These are phyloP conservation scores for Anthopleura sola DNA, from an alignment of 64 coral and sea anemone genomes.

Conservation along the genomic window DNA sequence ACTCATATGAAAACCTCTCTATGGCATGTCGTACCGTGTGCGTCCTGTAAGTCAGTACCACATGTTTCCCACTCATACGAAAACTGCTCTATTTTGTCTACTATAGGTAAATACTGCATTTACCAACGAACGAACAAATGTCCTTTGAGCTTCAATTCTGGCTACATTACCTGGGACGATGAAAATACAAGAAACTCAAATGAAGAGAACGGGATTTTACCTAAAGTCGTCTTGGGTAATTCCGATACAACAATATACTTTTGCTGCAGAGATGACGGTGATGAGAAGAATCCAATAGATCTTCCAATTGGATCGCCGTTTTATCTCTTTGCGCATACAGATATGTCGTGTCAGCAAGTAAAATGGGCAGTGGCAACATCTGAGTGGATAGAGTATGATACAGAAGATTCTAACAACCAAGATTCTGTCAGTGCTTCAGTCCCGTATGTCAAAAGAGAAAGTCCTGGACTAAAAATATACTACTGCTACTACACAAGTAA, in stretches of 20 bases:
- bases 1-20: too few relatives aligned
- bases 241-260: slow-evolving; percentile 23
- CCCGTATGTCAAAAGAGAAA: not conserved
- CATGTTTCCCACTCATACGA: too few relatives aligned
- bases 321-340: not conserved
- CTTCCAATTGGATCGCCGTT: not conserved
- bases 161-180: slow-evolving; percentile 45
- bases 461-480: not conserved
- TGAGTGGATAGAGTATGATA: slow-evolving; percentile 33
- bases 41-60: too few relatives aligned
- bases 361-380: slow-evolving; percentile 21
- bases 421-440: not conserved
- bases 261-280: slow-evolving; percentile 58
- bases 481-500: slow-evolving; percentile 37
- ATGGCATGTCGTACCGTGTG: too few relatives aligned
- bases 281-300: not conserved
- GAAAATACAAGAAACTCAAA: slow-evolving; percentile 28
- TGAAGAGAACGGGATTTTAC: not conserved
- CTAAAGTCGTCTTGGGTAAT: slow-evolving; percentile 5
- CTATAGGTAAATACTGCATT: slow-evolving; percentile 58
- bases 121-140: slow-evolving; percentile 28
- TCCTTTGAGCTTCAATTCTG: slow-evolving; percentile 15
- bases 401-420: not conserved
- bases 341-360: slow-evolving; percentile 3
- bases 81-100: too few relatives aligned